Base-by-base conservation (phyloP, 1,140 invertebrate genomes). In the Danaus melanippus region DNA sequence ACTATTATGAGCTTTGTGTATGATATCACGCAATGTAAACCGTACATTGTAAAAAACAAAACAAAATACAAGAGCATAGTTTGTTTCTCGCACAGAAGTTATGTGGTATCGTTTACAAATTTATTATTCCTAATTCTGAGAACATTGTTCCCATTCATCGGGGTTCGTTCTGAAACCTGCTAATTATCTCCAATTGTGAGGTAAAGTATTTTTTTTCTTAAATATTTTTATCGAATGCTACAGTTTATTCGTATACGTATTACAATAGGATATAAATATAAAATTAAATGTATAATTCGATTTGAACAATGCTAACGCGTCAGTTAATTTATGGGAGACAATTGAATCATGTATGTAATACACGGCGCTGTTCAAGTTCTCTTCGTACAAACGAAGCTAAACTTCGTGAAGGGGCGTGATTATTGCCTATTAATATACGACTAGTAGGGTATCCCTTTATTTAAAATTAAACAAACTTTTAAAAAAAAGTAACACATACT, bases 81-180 rank as follows among this genome's bases (percentile, higher is more conserved):
- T 46, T 40, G 48, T 60, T 51, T 55, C 58, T 67, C 56, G 70
- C 58, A 83, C 79, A 85, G 79, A 79, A 85, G 80, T 85, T 80
- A 74, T 79, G 77, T 78, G 74, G 76, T 74, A 76, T 76, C 79
- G 74, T 82, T 84, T 85, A 85, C 80, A 85, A 74, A 79, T 85
- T 85, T 85, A 85, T 76, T 74, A 66, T 60, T 64, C 49, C 49
- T 60, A 72, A 67, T 83, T 83, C 79, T 76, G 60, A 53, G 79
- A 85, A 85, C 60, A 68, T 69, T 69, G 78, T 71, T 67, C 68
- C 71, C 68, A 49, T 61, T 77, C 74, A 75, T 77, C 78, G 69
- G 73, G 61, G 66, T 73, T 74, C 71, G 66, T 79, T 74, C 64
- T 79, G 73, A 79, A 78, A 71, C 55, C 52, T 57, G 64, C 62